A percentile compares a stretch with the other conserved stretches of the same genome.
phyloP scores from a whole-genome alignment of 1,140 invertebrate genomes.

The Drosophila pectinifera region DNA sequence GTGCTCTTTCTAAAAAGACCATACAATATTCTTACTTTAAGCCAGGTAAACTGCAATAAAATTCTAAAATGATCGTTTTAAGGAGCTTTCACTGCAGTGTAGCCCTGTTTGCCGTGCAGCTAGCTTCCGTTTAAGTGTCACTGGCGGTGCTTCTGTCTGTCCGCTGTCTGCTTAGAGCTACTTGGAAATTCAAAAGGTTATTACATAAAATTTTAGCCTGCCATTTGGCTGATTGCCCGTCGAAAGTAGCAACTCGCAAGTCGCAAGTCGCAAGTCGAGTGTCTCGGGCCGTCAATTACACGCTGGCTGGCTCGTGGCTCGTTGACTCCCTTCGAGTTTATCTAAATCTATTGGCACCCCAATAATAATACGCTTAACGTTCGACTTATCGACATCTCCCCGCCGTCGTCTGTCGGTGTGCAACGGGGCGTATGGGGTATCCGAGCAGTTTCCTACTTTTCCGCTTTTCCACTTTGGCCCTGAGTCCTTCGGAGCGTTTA shows the following conservation, averaged over 20 bases:
- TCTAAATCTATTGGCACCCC: constrained; percentile 80
- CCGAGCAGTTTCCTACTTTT: constrained; percentile 40
- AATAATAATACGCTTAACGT: constrained; percentile 76
- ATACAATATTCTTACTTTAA: no score
- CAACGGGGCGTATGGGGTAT: constrained; percentile 73
- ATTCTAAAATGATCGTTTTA: no score
- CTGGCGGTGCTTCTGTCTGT: constrained; percentile 34
- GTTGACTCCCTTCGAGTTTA: constrained; percentile 51
- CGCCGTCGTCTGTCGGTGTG: constrained; percentile 40
- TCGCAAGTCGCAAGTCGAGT: constrained; percentile 8
- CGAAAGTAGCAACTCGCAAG: constrained; percentile 40
- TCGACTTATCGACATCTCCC: constrained; percentile 71
- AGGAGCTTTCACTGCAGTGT: neutral
- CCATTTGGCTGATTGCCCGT: constrained; percentile 80
- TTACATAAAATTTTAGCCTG: constrained; percentile 82
- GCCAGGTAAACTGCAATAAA: no score
- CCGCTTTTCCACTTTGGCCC: constrained; percentile 26
- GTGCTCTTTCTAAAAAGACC: no score
- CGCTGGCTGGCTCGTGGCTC: constrained; percentile 12
- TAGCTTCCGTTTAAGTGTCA: constrained; percentile 60
- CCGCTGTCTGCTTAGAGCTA: constrained; percentile 51
- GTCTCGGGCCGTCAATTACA: constrained; percentile 42
- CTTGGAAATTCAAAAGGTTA: constrained; percentile 82
- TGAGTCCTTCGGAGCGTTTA: constrained; percentile 61
- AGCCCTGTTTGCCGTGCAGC: constrained; percentile 53